Percentiles rank a stretch among this genome's conserved stretches.
phyloP scores from a whole-genome alignment of 2,888 invertebrate genomes.

The Stramonita haemastoma region DNA sequence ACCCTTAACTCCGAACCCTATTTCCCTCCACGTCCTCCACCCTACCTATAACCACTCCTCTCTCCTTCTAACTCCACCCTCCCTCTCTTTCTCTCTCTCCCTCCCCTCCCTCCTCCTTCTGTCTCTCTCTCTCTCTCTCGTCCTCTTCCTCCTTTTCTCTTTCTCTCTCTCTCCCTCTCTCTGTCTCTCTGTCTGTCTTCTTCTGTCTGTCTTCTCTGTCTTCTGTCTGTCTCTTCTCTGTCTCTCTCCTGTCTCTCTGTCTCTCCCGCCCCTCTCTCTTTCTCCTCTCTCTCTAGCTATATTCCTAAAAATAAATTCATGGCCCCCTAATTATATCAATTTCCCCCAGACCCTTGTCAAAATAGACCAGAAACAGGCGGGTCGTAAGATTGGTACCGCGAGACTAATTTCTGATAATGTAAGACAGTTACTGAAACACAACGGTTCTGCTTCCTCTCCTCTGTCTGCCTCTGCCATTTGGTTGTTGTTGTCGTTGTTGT shows the following conservation, averaged over 20 bases:
- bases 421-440: no score
- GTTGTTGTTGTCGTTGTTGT: background rate
- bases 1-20: background rate
- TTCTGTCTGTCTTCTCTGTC: background rate
- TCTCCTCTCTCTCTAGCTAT: conserved; percentile 26
- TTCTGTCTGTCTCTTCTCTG: background rate
- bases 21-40: background rate
- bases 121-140: background rate
- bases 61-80: background rate
- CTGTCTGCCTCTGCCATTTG: background rate
- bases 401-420: no score
- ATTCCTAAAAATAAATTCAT: background rate
- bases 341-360: background rate
- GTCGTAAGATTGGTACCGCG: no score
- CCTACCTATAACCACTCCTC: background rate
- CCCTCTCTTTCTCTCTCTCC: background rate
- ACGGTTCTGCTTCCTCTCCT: background rate
- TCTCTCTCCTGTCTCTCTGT: conserved; percentile 1
- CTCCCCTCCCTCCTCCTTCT: background rate
- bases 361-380: no score
- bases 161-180: background rate
- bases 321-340: background rate
- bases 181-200: background rate
- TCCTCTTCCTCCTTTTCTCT: background rate
- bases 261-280: background rate